phyloP scores from a whole-genome alignment of 2,797 vertebrate species.

The Avahi laniger region DNA sequence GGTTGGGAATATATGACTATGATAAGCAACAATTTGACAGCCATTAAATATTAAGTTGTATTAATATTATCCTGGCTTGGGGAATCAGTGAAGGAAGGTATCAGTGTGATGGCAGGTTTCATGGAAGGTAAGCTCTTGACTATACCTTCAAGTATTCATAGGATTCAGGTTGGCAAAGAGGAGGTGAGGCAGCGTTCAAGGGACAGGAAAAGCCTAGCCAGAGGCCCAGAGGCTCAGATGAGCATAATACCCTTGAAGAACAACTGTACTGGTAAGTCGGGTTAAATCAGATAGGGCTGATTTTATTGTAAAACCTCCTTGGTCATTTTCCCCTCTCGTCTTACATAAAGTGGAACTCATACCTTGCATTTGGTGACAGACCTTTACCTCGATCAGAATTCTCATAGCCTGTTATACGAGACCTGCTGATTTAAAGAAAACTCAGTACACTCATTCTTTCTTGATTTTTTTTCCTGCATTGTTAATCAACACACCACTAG shows the following conservation, averaged over 20 bases:
- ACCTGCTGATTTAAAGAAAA: conserved; percentile 25
- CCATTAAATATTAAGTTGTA: background rate
- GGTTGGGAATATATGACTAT: background rate
- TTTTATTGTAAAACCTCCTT: background rate
- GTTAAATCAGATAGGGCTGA: background rate
- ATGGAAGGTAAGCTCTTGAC: background rate
- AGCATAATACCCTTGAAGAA: background rate
- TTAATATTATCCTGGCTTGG: background rate
- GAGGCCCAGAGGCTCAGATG: background rate
- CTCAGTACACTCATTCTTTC: background rate
- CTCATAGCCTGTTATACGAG: background rate
- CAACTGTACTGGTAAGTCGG: background rate
- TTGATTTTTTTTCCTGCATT: conserved; percentile 40
- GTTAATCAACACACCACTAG: conserved; percentile 5
- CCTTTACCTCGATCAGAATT: background rate
- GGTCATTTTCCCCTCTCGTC: background rate
- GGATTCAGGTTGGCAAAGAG: background rate
- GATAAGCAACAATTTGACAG: background rate
- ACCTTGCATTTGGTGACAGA: background rate
- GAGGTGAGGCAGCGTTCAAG: background rate
- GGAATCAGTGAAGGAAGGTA: background rate
- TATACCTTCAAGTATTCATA: background rate
- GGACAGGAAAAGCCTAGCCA: background rate
- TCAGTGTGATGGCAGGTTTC: background rate
- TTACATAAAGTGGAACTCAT: background rate